Conservation (phyloP, 2,888 invertebrate species). For the Actias luna region DNA sequence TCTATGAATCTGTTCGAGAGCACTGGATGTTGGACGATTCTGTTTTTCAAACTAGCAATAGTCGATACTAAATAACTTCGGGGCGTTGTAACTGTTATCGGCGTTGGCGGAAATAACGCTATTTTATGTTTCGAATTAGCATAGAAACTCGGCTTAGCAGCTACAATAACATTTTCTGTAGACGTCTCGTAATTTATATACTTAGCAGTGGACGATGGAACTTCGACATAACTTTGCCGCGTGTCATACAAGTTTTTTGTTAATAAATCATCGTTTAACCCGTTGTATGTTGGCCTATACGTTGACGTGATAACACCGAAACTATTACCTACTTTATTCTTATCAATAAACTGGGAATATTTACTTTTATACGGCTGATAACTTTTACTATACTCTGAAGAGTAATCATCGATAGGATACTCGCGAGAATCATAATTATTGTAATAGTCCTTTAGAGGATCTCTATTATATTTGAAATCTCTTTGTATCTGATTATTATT, state of each 20-base stretch:
- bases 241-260: slow-evolving; percentile 41
- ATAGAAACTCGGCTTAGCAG: slow-evolving; percentile 48
- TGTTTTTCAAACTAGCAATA: slow-evolving; percentile 57
- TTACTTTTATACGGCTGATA: slow-evolving; percentile 57
- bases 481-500: slow-evolving; percentile 21
- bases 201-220: background rate
- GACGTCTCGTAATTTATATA: slow-evolving; percentile 22
- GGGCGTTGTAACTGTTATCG: slow-evolving; percentile 39
- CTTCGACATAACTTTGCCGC: slow-evolving; percentile 13
- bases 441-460: slow-evolving; percentile 27
- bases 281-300: slow-evolving; percentile 46
- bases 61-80: slow-evolving; percentile 57
- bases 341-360: slow-evolving; percentile 38
- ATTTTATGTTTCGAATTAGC: slow-evolving; percentile 49
- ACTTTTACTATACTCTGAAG: slow-evolving; percentile 48
- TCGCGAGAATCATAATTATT: slow-evolving; percentile 61
- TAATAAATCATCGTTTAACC: slow-evolving; percentile 54
- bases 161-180: slow-evolving; percentile 48
- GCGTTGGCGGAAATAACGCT: slow-evolving; percentile 26
- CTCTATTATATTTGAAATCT: slow-evolving; percentile 12
- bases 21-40: slow-evolving; percentile 43
- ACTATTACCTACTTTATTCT: slow-evolving; percentile 22
- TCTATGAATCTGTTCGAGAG: slow-evolving; percentile 59
- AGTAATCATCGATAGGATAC: slow-evolving; percentile 58
- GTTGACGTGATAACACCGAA: slow-evolving; percentile 26